Evolutionary conservation across 1,140 invertebrate genomes (phyloP).

Genomic region (Dreissena polymorpha): DNA sequence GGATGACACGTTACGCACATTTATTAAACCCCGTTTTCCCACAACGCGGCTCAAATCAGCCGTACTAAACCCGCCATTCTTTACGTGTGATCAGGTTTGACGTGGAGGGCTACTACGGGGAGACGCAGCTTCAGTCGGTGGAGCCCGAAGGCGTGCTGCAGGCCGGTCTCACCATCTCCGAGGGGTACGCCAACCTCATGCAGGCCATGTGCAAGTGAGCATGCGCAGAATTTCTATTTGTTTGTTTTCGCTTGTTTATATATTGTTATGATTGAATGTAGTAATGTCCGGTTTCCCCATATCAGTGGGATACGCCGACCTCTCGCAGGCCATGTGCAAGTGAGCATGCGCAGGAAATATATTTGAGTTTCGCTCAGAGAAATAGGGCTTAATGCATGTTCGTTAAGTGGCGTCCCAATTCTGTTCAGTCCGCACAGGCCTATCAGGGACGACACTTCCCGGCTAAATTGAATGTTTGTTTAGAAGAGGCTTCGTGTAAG

Average conservation of each 20-base stretch:
- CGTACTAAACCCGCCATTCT: neutral
- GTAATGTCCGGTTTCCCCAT: slow-evolving; percentile 20
- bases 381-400: too few relatives aligned
- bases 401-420: too few relatives aligned
- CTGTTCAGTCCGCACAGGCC: too few relatives aligned
- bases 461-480: too few relatives aligned
- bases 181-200: slow-evolving; percentile 44
- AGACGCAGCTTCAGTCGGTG: slow-evolving; percentile 16
- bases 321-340: slow-evolving; percentile 46
- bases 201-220: slow-evolving; percentile 46
- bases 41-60: neutral
- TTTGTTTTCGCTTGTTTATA: too few relatives aligned
- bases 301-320: slow-evolving; percentile 35
- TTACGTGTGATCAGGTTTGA: slow-evolving; percentile 30
- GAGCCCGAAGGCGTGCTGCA: slow-evolving; percentile 33
- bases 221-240: neutral
- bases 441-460: too few relatives aligned
- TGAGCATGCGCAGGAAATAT: neutral
- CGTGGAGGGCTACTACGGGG: slow-evolving; percentile 42
- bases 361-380: too few relatives aligned
- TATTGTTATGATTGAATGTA: too few relatives aligned
- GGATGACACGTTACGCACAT: too few relatives aligned
- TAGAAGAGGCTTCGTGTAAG: too few relatives aligned
- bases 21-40: neutral
- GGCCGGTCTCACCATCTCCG: slow-evolving; percentile 18